Evolutionary conservation across 2,113 vertebrate species (phyloP), one percentile per base, ranked within the genome.

Genomic region (Coptodon bakossiorum): DNA sequence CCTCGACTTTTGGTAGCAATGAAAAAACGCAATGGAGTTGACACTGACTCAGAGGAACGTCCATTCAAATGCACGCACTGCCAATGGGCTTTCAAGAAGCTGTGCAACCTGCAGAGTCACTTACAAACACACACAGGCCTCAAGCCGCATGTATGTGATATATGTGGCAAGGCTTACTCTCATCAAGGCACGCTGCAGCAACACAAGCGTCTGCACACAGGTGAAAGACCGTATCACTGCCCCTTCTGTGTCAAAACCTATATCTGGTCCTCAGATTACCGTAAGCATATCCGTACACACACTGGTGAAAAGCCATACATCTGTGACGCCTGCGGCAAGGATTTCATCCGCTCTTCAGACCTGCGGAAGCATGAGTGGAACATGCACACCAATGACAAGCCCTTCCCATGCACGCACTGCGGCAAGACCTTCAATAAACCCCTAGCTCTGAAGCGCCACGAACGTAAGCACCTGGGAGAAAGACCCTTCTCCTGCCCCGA

Each of bases 361-460:
- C 90, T 97, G 85, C 92, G 95, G 13, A 97, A 97, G 61, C 97
- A 97, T 5, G 96, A 97, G 81, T 93, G 96, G 80, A 97, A 97
- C 95, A 96, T 96, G 93, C 97, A 97, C 88, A 95, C 95, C 84
- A 97, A 97, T 3, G 91, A 97, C 83, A 97, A 97, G 82, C 97
- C 97, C 14, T 97, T 96, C 91, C 96, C 95, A 3, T 98, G 97
- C 90, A 88, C 88, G 0, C 94, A 97, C 24, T 98, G 97, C 1
- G 97, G 94, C 50, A 96, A 97, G 87, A 97, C 97, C 93, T 98
- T 98, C 91, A 97, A 97, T 78, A 97, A 97, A 59, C 96, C 97
- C 4, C 95, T 97, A 0, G 96, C 97, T 8, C 92, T 98, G 71
- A 96, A 96, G 83, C 96, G 97, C 14, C 97, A 98, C 19, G 97